Percentiles rank a stretch among this genome's conserved stretches.
These are phyloP conservation scores for Capitulum mitella DNA, from an alignment of 2,888 invertebrate species.

Conservation along the genomic window DNA sequence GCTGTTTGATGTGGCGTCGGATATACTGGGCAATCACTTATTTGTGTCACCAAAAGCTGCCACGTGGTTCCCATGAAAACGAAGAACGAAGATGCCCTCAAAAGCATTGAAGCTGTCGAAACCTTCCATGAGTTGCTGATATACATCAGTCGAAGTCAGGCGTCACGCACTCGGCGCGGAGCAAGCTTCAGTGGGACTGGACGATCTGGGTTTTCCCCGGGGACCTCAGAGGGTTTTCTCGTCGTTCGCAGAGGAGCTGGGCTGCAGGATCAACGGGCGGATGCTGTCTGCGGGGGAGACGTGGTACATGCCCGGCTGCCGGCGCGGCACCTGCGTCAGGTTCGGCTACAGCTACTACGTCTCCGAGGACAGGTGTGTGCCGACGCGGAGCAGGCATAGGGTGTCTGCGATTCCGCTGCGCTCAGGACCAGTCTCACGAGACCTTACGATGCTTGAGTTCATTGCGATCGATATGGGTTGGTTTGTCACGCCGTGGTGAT, in stretches of 20 bases:
- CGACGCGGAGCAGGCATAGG: not conserved
- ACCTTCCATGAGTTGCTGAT: no score
- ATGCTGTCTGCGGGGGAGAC: not conserved
- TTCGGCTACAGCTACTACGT: slow-evolving; percentile 13
- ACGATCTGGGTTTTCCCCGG: no score
- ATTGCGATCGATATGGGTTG: not conserved
- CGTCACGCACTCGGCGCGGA: no score
- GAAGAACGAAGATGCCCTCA: no score
- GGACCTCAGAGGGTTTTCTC: no score
- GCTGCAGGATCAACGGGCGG: not conserved
- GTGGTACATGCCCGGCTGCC: not conserved
- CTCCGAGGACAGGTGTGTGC: not conserved
- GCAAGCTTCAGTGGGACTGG: no score
- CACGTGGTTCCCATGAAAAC: no score
- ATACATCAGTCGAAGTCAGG: no score
- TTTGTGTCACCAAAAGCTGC: no score
- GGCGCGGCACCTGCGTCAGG: slow-evolving; percentile 2
- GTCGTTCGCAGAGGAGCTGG: not conserved
- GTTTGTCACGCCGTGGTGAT: not conserved
- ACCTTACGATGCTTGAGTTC: not conserved
- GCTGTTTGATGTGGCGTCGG: no score
- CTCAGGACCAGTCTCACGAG: not conserved
- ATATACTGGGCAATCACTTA: no score
- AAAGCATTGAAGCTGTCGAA: no score
- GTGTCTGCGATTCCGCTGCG: not conserved